Evolutionary conservation across 1,140 invertebrate species (phyloP), one percentile per base, ranked within the genome.

Genomic region (Adoxophyes honmai): DNA sequence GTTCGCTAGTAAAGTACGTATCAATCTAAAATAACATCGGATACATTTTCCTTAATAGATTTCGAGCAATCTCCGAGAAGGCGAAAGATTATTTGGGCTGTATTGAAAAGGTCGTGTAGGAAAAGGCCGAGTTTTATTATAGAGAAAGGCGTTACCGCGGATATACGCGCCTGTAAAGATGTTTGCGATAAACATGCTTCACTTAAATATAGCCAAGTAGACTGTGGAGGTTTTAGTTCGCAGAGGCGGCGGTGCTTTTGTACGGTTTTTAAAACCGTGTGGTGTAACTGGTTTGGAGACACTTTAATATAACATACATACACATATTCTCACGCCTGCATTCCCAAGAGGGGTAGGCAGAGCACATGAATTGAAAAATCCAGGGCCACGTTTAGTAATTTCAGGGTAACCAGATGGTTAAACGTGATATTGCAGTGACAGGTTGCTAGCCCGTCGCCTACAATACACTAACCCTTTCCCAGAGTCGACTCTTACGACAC

Each of bases 11-110:
- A 16, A 48, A 48, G 21, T 48, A 48, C 18, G 21, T 48, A 48
- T 33, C 42, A 9, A 44, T 18, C 42, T 28, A 16, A 48, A 48
- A 48, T 48, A 48, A 28, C n/a, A 4, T 11, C 18, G 42, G 42
- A 11, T 48, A 48, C 42, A 48, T 48, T 48, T 48, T 48, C 42
- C 42, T 48, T 48, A 11, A 48, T 48, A 48, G 42, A 48, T 48
- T 48, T 48, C 21, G 21, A 28, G 21, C 42, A 48, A 48, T 48
- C 21, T 48, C 21, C 18, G 6, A 48, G 21, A 48, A 28, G 28
- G 7, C 42, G 42, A 11, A 28, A 48, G 42, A 48, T 48, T 48
- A 48, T 44, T 44, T 44, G 10, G 39, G 39, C 9, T 48, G 42
- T 33, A 33, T 48, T 18, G 42, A 11, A 28, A 28, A 28, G 39